Evolutionary conservation across 2,113 vertebrate species (phyloP).

Genomic region (Lutjanus erythropterus): DNA sequence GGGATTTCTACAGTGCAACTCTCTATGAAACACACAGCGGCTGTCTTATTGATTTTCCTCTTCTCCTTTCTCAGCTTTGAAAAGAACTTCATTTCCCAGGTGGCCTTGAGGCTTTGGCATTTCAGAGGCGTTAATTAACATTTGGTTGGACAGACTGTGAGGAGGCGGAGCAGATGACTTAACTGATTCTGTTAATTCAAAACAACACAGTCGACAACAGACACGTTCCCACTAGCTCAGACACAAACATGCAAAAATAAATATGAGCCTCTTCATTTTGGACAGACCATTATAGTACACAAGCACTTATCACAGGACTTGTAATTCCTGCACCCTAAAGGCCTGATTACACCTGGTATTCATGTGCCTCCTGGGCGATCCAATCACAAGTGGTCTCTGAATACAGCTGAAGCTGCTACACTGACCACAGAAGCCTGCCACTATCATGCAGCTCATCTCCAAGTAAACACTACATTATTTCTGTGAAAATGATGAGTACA

Average conservation of each 20-base stretch:
- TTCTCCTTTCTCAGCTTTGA: not conserved
- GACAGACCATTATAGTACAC: not conserved
- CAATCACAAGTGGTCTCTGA: too few relatives aligned
- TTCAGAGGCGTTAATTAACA: slow-evolving; percentile 41
- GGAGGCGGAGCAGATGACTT: slow-evolving; percentile 39
- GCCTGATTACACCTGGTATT: too few relatives aligned
- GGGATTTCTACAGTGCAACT: not conserved
- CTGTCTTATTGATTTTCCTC: slow-evolving; percentile 1
- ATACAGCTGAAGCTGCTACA: too few relatives aligned
- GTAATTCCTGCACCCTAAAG: not conserved
- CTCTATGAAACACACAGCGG: not conserved
- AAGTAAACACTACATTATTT: too few relatives aligned
- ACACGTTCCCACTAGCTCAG: not conserved
- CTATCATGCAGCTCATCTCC: too few relatives aligned
- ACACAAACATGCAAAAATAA: slow-evolving; percentile 5
- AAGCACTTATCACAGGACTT: too few relatives aligned
- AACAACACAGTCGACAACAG: not conserved
- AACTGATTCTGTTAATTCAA: slow-evolving; percentile 37
- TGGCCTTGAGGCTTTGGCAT: slow-evolving; percentile 11
- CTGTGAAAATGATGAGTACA: too few relatives aligned
- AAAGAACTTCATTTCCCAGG: slow-evolving; percentile 11
- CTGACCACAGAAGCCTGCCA: too few relatives aligned
- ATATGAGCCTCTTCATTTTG: too few relatives aligned
- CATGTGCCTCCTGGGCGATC: too few relatives aligned
- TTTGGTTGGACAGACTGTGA: slow-evolving; percentile 17